Evolutionary conservation across 2,888 invertebrate species (phyloP), one percentile per base, ranked within the genome.

Genomic region (Pandemis heparana): DNA sequence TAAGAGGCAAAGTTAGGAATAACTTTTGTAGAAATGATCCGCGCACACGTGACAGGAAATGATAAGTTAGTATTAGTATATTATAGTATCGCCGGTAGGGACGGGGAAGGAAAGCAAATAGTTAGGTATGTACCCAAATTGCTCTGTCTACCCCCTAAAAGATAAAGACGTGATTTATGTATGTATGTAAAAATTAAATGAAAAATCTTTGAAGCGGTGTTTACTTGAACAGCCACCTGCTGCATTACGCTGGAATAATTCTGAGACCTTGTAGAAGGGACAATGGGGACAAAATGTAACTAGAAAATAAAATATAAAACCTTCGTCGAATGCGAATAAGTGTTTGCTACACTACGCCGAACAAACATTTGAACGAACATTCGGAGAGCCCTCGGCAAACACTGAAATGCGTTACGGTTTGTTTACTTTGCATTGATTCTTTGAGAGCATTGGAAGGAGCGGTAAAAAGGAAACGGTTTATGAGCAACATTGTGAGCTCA

Each of bases 291-390:
- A 41, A 41, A 41, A 41, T 41, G 41, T 8, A 9, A 41, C 41
- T 10, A 9, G 46, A 32, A 46, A 51, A 51, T 16, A 39, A 41
- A 16, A 62, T 61, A n/a, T 4, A 41, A 62, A 62, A 62, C 56
- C 56, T 56, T 18, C 38, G 10, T 18, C 38, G 10, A 16, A 41
- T 16, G 16, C 41, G 41, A 62, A 41, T 41, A 18, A 63, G 46
- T 63, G 63, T 63, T 63, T 62, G 41, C 62, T 41, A 62, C 62
- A 63, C 43, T 43, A 63, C 46, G 63, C 63, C 46, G 23, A 14
- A 23, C 63, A 63, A 63, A 63, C 63, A 63, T 63, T 63, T 46
- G 62, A 41, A 18, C 62, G 41, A 62, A 62, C 46, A 63, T 63
- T 63, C 43, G 63, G 18, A 43, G 63, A 63, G 63, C 23, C 18